Base-by-base conservation (phyloP, 2,888 invertebrate genomes). In the Amitus sp. region DNA sequence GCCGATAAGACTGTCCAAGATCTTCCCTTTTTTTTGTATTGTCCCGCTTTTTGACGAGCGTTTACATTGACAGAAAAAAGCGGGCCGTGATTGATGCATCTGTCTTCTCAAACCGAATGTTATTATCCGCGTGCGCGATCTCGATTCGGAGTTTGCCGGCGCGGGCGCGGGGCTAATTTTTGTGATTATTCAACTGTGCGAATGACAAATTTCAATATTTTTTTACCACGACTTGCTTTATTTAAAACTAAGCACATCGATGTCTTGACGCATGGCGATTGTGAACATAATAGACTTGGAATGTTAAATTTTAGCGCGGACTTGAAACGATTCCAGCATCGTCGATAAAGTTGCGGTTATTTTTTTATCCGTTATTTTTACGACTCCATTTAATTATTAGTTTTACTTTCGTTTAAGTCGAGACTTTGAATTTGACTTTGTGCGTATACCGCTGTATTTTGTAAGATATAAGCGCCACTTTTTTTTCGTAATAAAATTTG, bases 401-500 rank as follows among this genome's bases (percentile, higher is more conserved):
- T 58, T 54, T 51, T 49, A 40, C 47, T 62, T 48, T 12, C 51
- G 55, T 52, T 51, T 56, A 55, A 55, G 42, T 48, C 59, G 50
- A 55, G 45, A 42, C 27, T 49, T 53, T 15, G 34, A 28, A n/a
- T n/a, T n/a, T n/a, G n/a, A 23, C 20, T 20, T 48, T 48, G 39
- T 39, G 48, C 48, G 48, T 39, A 15, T 13, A 6, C 9, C 17
- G 46, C 13, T 46, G 23, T 60, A 60, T 64, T 37, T 64, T 64
- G 60, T 64, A 64, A 57, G n/a, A n/a, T 50, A 64, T 64, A 63
- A 59, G 48, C 47, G 48, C 46, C 19, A 52, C 58, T 47, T 54
- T 42, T 59, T 46, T 63, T 63, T 63, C 47, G 47, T 63, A 63
- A 63, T 59, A 63, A 59, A 59, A 63, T 50, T 39, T 63, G 33